Conservation (phyloP, 2,888 invertebrate species). For the Agelastica alni region DNA sequence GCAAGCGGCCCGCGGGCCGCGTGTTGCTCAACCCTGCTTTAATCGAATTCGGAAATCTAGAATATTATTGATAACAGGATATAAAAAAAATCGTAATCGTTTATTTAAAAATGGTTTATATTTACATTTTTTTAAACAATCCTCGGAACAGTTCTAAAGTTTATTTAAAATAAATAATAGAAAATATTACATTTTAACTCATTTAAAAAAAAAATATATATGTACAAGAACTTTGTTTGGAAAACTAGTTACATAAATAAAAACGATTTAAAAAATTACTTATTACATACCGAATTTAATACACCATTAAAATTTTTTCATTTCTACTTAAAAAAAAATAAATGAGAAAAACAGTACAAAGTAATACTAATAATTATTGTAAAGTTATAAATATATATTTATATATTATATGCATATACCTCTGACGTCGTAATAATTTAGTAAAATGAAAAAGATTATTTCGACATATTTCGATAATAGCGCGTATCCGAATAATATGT, state of each 20-base stretch:
- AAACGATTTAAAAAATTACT: constrained; percentile 21
- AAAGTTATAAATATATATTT: constrained; percentile 12
- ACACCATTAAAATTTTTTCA: constrained; percentile 27
- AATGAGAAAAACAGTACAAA: constrained; percentile 8
- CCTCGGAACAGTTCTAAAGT: constrained; percentile 38
- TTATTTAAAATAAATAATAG: constrained; percentile 42
- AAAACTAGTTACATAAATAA: constrained; percentile 33
- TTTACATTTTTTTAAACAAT: constrained; percentile 47
- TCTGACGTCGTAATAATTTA: no score
- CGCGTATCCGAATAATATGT: no score
- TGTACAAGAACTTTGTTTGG: constrained; percentile 33
- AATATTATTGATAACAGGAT: background rate
- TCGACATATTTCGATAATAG: no score
- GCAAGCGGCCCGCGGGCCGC: background rate
- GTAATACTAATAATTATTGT: constrained; percentile 8
- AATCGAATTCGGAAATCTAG: no score
- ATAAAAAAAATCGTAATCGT: background rate
- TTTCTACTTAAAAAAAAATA: constrained; percentile 8
- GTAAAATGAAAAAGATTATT: no score
- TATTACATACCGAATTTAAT: constrained; percentile 21
- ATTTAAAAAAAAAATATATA: constrained; percentile 30
- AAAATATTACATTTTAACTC: constrained; percentile 32
- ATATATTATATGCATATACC: background rate
- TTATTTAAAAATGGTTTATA: constrained; percentile 33
- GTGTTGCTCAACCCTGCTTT: background rate